Conservation (phyloP, 2,888 invertebrate genomes). For the Pseudococcus longispinus region DNA sequence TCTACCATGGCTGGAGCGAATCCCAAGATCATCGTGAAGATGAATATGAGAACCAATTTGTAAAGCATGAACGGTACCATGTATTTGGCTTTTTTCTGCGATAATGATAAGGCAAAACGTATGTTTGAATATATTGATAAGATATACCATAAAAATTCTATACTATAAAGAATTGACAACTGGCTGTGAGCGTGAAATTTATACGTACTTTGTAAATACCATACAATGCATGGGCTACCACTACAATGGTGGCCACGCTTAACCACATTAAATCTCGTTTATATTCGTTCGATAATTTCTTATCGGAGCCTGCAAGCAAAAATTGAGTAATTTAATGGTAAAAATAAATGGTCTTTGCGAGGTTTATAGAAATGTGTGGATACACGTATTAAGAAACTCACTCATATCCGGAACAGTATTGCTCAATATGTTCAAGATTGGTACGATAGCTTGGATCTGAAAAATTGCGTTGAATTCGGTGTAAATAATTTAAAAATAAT, state of each 20-base stretch:
- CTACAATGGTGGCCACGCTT: constrained; percentile 46
- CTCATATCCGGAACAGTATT: constrained; percentile 49
- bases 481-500: not conserved
- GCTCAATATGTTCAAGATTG: constrained; percentile 45
- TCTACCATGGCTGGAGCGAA: constrained; percentile 48
- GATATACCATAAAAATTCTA: not conserved
- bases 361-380: not conserved
- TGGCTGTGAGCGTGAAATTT: not conserved
- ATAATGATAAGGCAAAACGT: not conserved
- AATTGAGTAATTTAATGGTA: no score
- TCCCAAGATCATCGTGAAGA: constrained; percentile 46
- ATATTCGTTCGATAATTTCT: constrained; percentile 39
- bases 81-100: constrained; percentile 50
- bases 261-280: constrained; percentile 51
- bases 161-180: not conserved
- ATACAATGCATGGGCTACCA: constrained; percentile 50
- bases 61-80: constrained; percentile 48
- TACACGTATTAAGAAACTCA: not conserved
- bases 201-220: constrained; percentile 49
- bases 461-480: not conserved
- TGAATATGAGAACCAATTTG: constrained; percentile 42
- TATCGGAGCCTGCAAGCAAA: constrained; percentile 36
- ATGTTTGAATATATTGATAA: not conserved
- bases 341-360: not conserved
- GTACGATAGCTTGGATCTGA: constrained; percentile 50